Percentiles rank a stretch among this genome's conserved stretches.
Conservation (phyloP, 2,113 vertebrate species). For the Poeciliopsis occidentalis region DNA sequence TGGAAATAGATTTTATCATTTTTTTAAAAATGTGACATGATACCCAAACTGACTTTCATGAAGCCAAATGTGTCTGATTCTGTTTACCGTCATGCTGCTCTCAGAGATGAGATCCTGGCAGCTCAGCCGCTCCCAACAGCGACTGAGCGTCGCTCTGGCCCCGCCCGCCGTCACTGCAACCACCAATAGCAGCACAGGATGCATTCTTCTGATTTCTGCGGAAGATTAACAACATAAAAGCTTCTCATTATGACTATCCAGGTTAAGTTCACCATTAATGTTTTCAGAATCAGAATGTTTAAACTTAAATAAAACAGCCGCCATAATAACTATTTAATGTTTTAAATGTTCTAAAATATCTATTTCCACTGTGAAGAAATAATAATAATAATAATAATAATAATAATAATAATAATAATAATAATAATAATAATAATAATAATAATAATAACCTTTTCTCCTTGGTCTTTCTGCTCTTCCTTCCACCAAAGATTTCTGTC, state of each 20-base stretch:
- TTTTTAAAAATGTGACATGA: not conserved
- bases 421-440: constrained; percentile 1
- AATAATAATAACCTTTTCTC: constrained; percentile 19
- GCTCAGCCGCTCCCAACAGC: constrained; percentile 81
- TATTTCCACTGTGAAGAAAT: too few relatives aligned
- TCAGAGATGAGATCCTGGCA: constrained; percentile 83
- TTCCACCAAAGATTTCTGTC: constrained; percentile 12
- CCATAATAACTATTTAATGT: too few relatives aligned
- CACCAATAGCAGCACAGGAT: constrained; percentile 68
- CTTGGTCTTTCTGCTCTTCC: constrained; percentile 1
- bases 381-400: not conserved
- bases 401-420: constrained; percentile 19
- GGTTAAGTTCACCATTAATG: not conserved
- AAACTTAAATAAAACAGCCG: not conserved
- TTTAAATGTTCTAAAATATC: too few relatives aligned
- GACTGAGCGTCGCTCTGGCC: constrained; percentile 64
- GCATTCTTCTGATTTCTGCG: constrained; percentile 73
- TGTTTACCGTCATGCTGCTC: constrained; percentile 74
- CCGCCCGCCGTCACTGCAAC: constrained; percentile 71
- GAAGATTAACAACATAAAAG: not conserved
- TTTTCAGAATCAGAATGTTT: not conserved
- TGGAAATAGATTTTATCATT: not conserved
- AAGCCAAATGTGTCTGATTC: not conserved
- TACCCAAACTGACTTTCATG: not conserved
- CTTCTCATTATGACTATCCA: not conserved